These are phyloP conservation scores for Stichodactyla helianthus DNA, from an alignment of 64 coral and sea anemone species.

Conservation along the genomic window DNA sequence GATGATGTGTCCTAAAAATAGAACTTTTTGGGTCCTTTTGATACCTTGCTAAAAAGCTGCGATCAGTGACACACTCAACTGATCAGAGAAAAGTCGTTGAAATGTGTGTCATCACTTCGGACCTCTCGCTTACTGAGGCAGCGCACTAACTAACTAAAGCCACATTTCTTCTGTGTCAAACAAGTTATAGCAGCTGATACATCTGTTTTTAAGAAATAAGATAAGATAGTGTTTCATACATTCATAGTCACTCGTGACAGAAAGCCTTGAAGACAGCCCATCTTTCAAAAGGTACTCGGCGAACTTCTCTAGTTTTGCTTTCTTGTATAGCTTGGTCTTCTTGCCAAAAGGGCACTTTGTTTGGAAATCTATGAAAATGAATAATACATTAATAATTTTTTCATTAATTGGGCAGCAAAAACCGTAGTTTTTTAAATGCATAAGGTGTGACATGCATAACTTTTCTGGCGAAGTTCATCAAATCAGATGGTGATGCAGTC, in stretches of 20 bases:
- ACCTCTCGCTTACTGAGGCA: no score
- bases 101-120: no score
- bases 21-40: neutral
- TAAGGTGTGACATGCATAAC: no score
- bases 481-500: no score
- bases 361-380: constrained; percentile 83
- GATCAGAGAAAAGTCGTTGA: no score
- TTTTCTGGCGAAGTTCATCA: no score
- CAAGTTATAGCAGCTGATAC: neutral
- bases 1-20: no score
- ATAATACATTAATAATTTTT: neutral
- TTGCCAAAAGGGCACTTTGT: constrained; percentile 88
- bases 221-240: constrained; percentile 39
- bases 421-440: no score
- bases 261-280: constrained; percentile 70
- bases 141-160: neutral
- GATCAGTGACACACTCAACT: no score
- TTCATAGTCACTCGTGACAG: constrained; percentile 84
- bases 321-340: constrained; percentile 94
- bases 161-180: neutral
- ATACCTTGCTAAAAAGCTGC: no score
- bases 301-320: constrained; percentile 94
- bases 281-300: constrained; percentile 95
- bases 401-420: neutral
- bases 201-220: neutral